Percentiles rank a stretch among this genome's conserved stretches.
These are phyloP conservation scores for Liodrosophila aerea DNA, from an alignment of 2,888 invertebrate species.

Conservation along the genomic window DNA sequence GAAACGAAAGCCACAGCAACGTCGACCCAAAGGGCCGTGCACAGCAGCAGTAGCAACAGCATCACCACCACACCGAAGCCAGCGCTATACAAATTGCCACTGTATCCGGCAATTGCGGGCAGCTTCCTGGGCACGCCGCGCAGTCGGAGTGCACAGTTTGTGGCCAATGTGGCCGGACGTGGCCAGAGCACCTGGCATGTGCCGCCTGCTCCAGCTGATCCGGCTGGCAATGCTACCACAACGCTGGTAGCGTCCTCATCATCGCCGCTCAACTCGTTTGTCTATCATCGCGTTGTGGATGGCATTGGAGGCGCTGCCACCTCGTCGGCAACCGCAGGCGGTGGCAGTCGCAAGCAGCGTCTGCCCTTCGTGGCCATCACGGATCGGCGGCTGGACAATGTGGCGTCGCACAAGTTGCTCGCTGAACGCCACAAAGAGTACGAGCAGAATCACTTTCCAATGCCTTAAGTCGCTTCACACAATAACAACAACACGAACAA, in stretches of 20 bases:
- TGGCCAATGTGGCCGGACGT: slow-evolving; percentile 68
- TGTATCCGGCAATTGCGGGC: slow-evolving; percentile 72
- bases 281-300: slow-evolving; percentile 81
- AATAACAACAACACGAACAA: slow-evolving; percentile 1
- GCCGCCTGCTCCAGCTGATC: too few relatives aligned
- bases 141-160: slow-evolving; percentile 77
- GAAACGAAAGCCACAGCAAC: slow-evolving; percentile 42
- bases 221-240: slow-evolving; percentile 2
- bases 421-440: slow-evolving; percentile 78
- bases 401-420: slow-evolving; percentile 66
- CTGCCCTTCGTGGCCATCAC: slow-evolving; percentile 82
- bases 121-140: slow-evolving; percentile 74
- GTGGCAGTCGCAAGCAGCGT: slow-evolving; percentile 77
- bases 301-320: slow-evolving; percentile 34
- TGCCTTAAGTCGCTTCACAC: slow-evolving; percentile 71
- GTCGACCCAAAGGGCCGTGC: background rate
- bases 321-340: background rate
- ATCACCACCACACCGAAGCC: slow-evolving; percentile 56
- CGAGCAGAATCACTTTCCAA: slow-evolving; percentile 82
- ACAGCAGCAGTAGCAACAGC: slow-evolving; percentile 1
- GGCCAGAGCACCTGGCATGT: slow-evolving; percentile 45
- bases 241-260: slow-evolving; percentile 26
- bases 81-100: slow-evolving; percentile 69
- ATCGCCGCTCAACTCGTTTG: slow-evolving; percentile 76
- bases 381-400: slow-evolving; percentile 80